phyloP scores from a whole-genome alignment of 2,113 vertebrate species.

The Tonatia bakeri region DNA sequence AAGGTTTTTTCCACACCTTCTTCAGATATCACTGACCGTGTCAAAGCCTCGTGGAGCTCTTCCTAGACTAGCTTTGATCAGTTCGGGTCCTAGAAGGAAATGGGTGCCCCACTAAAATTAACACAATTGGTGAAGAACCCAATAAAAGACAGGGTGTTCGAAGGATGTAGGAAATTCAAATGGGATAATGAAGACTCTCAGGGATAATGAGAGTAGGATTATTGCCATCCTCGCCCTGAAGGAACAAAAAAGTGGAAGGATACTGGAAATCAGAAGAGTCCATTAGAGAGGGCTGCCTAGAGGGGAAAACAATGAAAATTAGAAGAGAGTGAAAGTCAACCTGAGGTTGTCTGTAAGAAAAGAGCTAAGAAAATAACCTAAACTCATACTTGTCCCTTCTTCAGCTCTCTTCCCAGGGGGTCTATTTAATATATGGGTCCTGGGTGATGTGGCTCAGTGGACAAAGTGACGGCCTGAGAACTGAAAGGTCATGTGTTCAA shows the following conservation, averaged over 20 bases:
- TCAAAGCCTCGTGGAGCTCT: not conserved
- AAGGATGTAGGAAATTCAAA: not conserved
- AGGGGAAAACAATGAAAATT: not conserved
- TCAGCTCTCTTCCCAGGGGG: not conserved
- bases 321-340: not conserved
- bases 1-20: not conserved
- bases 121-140: not conserved
- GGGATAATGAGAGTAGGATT: not conserved
- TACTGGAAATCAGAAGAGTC: not conserved
- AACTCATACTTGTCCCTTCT: not conserved
- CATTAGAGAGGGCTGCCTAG: not conserved
- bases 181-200: not conserved
- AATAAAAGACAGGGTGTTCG: not conserved
- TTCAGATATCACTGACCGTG: not conserved
- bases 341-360: not conserved
- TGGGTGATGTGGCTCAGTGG: too few relatives aligned
- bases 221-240: not conserved
- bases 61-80: not conserved
- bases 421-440: too few relatives aligned
- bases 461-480: too few relatives aligned
- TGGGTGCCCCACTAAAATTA: not conserved
- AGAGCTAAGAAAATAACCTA: not conserved
- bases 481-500: too few relatives aligned
- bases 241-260: not conserved
- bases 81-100: not conserved